Base-by-base conservation (phyloP, 1,140 invertebrate species). In the Drosophila serrata region DNA sequence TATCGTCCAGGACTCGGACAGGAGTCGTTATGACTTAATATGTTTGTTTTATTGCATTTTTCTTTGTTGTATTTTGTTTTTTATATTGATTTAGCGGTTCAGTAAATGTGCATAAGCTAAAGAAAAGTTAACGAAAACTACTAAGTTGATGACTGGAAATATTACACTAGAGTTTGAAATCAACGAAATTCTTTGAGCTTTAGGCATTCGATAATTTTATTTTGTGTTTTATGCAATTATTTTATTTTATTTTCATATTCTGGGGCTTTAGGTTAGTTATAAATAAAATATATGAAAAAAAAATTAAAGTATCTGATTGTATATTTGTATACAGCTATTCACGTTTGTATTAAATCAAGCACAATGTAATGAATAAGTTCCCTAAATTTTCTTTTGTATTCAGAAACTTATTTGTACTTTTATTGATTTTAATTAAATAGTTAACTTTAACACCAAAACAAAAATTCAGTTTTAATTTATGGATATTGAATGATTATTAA, bases 41-140 rank as follows among this genome's bases (percentile, higher is more conserved):
- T 57, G 35, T 43, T 57, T n/a, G 13, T 55, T 55, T 70, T 31
- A 55, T 17, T 27, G 15, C 13, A 46, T 33, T 8, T 46, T 46
- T 17, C 4, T 37, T 56, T 39, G 5, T 24, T 24, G 12, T 6
- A 22, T 45, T 45, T 22, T 15, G 19, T 46, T 24, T 46, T 48
- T 24, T 48, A 27, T 48, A n/a, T 57, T 29, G 29, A 27, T 55
- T 61, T 57, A 51, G 37, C 35, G 43, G n/a, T 48, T 58, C 12
- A 15, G 7, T 39, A 49, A 58, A n/a, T 61, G 76, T 74, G 76
- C 67, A 79, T n/a, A 79, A 72, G 76, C 59, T 79, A 59, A 55
- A 37, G 43, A 72, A 76, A 65, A 59, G 37, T 64, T 45, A 79
- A 58, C 42, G 59, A 57, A 73, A 57, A 42, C 67, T 79, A 79